Evolutionary conservation across 2,113 vertebrate genomes (phyloP), one percentile per base, ranked within the genome.

Genomic region (Hippocampus guttulatus): DNA sequence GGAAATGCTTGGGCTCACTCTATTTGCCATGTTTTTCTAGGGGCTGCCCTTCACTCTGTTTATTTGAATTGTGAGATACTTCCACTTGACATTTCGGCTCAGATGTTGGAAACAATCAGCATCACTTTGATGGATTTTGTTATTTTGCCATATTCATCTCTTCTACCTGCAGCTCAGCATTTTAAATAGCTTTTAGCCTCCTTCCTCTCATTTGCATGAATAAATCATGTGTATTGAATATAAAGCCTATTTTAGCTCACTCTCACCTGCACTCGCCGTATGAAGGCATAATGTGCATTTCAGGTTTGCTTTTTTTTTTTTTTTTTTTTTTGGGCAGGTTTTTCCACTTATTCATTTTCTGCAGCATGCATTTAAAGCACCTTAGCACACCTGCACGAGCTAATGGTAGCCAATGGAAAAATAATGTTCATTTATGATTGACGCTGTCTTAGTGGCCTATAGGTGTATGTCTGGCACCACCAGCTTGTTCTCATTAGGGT

Each of bases 161-260:
- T 4, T 65, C 27, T 70, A 71, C 68, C 75, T 58, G 62, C 63
- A 82, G 23, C 3, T 16, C 71, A 18, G 57, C 47, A 63, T 81
- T 65, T 65, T 65, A 76, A 67, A 85, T 65, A 47, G 85, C 83
- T 88, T 87, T 87, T 82, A 81, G 73, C 79, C 64, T 49, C n/a
- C 23, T 45, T 80, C 51, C 79, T 77, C 68, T 75, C 64, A 58
- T 73, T 21, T 27, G 45, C 70, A 85, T 90, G 54, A 90, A 90
- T 90, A 87, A 90, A 82, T 87, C 33, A 89, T 81, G 25, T 67
- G 64, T 55, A 45, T 73, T 55, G 63, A 81, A 74, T 82, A 85
- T 74, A 82, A 82, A 80, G 64, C 61, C 80, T 88, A 87, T 88
- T 88, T 86, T 63, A 11, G 84, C 45, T 3, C 33, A 62, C 58